Evolutionary conservation across 2,113 vertebrate genomes (phyloP).

Genomic region (Apteryx mantelli): DNA sequence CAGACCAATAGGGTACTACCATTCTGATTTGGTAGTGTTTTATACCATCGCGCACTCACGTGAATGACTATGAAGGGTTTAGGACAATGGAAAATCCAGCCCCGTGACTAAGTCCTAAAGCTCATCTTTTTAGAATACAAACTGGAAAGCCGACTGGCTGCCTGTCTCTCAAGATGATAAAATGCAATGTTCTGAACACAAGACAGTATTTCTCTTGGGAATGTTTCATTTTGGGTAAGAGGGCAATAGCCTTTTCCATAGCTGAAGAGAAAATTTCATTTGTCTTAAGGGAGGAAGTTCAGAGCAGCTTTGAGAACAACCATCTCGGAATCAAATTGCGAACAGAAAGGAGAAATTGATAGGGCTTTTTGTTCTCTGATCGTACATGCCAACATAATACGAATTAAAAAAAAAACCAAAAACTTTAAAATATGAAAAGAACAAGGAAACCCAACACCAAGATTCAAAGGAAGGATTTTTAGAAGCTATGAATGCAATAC

Average conservation of each 20-base stretch:
- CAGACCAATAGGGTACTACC: not conserved
- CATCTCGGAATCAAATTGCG: constrained; percentile 43
- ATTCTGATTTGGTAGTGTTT: not conserved
- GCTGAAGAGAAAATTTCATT: constrained; percentile 4
- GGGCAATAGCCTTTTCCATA: not conserved
- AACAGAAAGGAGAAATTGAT: constrained; percentile 42
- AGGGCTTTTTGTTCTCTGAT: constrained; percentile 34
- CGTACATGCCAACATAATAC: not conserved
- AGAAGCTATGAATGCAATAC: constrained; percentile 1
- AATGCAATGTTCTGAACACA: not conserved
- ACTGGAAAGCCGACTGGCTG: not conserved
- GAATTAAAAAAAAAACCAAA: constrained; percentile 3
- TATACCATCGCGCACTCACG: not conserved
- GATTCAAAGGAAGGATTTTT: constrained; percentile 34
- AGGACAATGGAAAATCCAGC: constrained; percentile 5
- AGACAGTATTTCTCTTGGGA: not conserved
- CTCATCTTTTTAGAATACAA: not conserved
- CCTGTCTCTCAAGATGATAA: not conserved
- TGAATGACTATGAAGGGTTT: not conserved
- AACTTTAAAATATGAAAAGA: constrained; percentile 20
- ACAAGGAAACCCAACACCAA: constrained; percentile 23
- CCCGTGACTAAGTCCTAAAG: not conserved
- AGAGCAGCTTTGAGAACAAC: constrained; percentile 38
- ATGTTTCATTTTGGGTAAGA: not conserved
- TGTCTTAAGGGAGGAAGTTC: constrained; percentile 36